Percentiles rank a stretch among this genome's conserved stretches.
Conservation (phyloP, 2,113 vertebrate species). For the Cephalopholis sonnerati region DNA sequence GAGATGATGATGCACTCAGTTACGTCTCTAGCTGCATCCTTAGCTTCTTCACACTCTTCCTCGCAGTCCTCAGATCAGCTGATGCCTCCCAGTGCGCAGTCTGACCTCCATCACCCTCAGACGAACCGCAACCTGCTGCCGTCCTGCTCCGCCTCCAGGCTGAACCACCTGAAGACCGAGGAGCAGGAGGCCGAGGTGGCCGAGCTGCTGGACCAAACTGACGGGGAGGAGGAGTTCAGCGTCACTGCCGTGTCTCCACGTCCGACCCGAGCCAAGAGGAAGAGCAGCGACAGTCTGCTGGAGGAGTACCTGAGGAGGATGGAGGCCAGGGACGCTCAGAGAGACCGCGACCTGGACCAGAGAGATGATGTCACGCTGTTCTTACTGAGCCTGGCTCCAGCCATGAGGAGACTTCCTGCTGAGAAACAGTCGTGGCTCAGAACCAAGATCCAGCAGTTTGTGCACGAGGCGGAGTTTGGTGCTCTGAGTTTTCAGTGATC, state of each 20-base stretch:
- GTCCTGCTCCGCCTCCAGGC: background rate
- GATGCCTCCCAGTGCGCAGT: background rate
- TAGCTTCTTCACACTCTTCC: conserved; percentile 23
- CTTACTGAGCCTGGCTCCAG: conserved; percentile 59
- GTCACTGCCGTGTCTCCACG: background rate
- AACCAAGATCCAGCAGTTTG: conserved; percentile 57
- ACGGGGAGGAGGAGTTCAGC: conserved; percentile 12
- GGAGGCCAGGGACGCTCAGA: conserved; percentile 38
- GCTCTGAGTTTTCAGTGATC: conserved; percentile 15
- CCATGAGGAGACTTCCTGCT: conserved; percentile 47
- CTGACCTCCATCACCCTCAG: background rate
- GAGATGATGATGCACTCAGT: conserved; percentile 59
- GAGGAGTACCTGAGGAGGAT: conserved; percentile 48
- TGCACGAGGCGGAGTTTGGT: conserved; percentile 62
- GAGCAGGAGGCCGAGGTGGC: background rate
- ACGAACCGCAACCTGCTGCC: background rate
- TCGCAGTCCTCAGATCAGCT: conserved; percentile 11
- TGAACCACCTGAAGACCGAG: conserved; percentile 31
- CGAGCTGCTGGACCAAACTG: background rate
- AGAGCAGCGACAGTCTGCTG: background rate
- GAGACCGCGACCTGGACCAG: conserved; percentile 37
- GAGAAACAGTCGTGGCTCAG: conserved; percentile 64
- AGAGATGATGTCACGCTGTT: conserved; percentile 59
- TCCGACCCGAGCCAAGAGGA: background rate
- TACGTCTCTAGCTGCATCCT: background rate